Base-by-base conservation (phyloP, 2,888 invertebrate genomes). In the Malachius bipustulatus region DNA sequence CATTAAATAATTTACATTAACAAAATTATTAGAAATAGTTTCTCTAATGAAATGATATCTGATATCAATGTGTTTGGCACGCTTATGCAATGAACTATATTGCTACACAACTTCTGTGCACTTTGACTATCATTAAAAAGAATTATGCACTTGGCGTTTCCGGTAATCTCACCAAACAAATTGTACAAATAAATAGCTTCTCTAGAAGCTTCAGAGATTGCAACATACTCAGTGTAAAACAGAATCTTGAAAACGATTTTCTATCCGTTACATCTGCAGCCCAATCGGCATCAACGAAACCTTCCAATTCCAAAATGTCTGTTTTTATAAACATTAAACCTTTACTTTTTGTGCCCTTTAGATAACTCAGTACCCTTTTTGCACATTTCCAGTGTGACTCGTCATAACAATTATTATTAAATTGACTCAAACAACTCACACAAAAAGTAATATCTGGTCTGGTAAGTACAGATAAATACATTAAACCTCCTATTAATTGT, bases 371-470 rank as follows among this genome's bases (percentile, higher is more conserved):
- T 15, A 45, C 34, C 16, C 36, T 12, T 37, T 45, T 45, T 9
- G 32, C 41, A 11, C 39, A 37, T 30, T 13, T 26, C 38, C 41
- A 40, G 11, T 38, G 8, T 19, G 24, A 19, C 26, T 40, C 31
- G 32, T 30, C 13, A 4, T 36, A 41, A 15, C 38, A 38, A 29
- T 35, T 39, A 32, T 46, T 40, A 14, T 43, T 27, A 35, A 29
- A 41, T 32, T 34, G 27, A 28, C 42, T 44, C 4, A 45, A 32
- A 37, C 41, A 35, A 16, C 39, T 39, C 8, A 43, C 39, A 6
- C 43, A 19, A 35, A 33, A 47, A 4, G 28, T 26, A 12, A 47
- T 42, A 35, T 44, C 44, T 9, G 41, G 46, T 39, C 43, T 39
- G n/a, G 32, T 34, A 8, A 37, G 35, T 1, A 26, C 38, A 14